Evolutionary conservation across 2,797 vertebrate species (phyloP).

Genomic region (Protosalanx chinensis): DNA sequence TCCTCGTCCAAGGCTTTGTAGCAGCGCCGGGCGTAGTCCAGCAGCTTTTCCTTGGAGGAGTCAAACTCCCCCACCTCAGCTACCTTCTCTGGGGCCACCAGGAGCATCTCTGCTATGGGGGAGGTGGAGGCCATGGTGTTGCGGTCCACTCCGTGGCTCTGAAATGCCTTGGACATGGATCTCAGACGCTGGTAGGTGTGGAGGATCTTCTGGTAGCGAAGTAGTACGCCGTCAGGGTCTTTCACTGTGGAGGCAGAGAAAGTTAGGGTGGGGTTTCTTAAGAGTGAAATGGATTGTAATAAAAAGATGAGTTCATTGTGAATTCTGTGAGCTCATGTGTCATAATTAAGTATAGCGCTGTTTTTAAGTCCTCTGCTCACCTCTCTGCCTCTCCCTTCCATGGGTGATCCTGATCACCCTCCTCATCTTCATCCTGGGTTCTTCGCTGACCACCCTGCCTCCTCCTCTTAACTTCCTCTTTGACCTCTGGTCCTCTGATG

Average conservation of each 20-base stretch:
- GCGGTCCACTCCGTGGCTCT: constrained; percentile 85
- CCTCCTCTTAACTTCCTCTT: constrained; percentile 57
- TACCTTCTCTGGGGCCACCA: constrained; percentile 85
- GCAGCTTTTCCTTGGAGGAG: constrained; percentile 84
- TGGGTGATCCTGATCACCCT: constrained; percentile 74
- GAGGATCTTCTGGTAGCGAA: constrained; percentile 89
- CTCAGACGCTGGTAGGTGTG: constrained; percentile 86
- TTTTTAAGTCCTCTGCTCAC: background rate
- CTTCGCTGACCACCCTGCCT: constrained; percentile 34
- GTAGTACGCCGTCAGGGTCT: constrained; percentile 84
- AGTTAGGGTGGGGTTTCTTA: background rate
- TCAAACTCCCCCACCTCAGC: constrained; percentile 86
- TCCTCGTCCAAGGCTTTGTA: constrained; percentile 85
- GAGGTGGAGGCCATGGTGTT: constrained; percentile 91
- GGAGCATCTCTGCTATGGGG: constrained; percentile 86
- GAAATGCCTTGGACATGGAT: constrained; percentile 89
- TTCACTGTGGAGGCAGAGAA: constrained; percentile 69
- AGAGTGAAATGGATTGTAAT: background rate
- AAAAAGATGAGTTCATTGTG: background rate
- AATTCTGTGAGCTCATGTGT: no score
- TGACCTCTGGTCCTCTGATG: constrained; percentile 49
- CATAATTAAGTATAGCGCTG: background rate
- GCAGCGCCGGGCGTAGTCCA: constrained; percentile 87
- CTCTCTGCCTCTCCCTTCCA: constrained; percentile 71
- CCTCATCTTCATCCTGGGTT: constrained; percentile 72